Evolutionary conservation across 2,113 vertebrate species (phyloP).

Genomic region (Myrmophylax atrothorax): DNA sequence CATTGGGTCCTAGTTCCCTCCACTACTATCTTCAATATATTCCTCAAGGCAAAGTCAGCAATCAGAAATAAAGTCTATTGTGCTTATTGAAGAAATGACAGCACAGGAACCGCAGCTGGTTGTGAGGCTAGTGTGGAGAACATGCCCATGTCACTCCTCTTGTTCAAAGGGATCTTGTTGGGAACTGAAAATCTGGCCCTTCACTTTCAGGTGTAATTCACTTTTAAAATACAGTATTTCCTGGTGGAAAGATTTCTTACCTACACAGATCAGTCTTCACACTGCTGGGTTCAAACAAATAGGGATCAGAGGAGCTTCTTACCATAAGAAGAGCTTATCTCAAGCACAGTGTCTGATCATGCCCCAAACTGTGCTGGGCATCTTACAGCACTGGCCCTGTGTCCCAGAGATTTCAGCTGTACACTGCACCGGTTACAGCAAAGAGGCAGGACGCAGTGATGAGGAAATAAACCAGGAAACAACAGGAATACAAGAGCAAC

Average conservation of each 20-base stretch:
- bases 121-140: background rate
- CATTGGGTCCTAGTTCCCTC: background rate
- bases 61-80: background rate
- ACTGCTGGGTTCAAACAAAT: background rate
- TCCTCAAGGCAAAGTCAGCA: background rate
- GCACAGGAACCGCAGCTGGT: background rate
- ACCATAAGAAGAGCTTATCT: background rate
- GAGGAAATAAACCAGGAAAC: background rate
- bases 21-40: background rate
- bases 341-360: background rate
- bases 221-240: background rate
- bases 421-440: background rate
- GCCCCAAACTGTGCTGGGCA: background rate
- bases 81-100: background rate
- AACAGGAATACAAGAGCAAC: background rate
- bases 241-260: background rate
- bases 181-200: background rate
- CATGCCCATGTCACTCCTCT: background rate
- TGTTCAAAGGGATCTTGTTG: background rate
- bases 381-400: background rate
- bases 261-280: background rate
- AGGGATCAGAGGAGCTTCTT: background rate
- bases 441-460: background rate
- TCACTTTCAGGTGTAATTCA: background rate
- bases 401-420: background rate